phyloP scores from a whole-genome alignment of 2,888 invertebrate species.

The Liposcelis brunnea region DNA sequence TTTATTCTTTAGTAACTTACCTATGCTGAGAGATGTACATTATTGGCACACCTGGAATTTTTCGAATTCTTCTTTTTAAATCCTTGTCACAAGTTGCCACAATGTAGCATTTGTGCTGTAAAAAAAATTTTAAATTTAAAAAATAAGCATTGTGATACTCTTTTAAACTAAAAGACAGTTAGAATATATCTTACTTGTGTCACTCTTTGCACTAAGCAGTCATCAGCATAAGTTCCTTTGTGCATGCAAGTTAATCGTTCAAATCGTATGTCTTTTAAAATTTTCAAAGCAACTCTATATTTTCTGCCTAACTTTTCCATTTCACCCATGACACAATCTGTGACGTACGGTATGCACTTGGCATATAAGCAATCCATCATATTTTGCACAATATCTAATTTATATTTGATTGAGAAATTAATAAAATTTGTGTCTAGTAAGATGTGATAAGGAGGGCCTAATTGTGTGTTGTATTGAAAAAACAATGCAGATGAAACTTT shows the following conservation, averaged over 20 bases:
- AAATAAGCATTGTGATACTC: not conserved
- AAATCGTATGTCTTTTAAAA: slow-evolving; percentile 88
- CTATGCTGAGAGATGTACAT: slow-evolving; percentile 90
- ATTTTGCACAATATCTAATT: slow-evolving; percentile 86
- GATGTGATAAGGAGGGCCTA: slow-evolving; percentile 96
- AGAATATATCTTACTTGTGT: slow-evolving; percentile 40
- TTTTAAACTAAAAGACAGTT: not conserved
- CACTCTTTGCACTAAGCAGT: slow-evolving; percentile 89
- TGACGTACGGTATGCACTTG: slow-evolving; percentile 89
- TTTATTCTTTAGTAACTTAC: slow-evolving; percentile 17
- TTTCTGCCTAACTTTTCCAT: slow-evolving; percentile 92
- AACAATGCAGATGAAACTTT: slow-evolving; percentile 86
- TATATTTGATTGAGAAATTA: slow-evolving; percentile 95
- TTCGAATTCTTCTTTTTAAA: slow-evolving; percentile 82
- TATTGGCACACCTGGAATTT: slow-evolving; percentile 97
- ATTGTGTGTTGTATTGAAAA: slow-evolving; percentile 92
- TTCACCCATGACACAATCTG: slow-evolving; percentile 95
- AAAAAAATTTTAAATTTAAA: slow-evolving; percentile 13
- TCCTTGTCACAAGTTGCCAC: slow-evolving; percentile 99
- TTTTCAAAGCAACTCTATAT: slow-evolving; percentile 83
- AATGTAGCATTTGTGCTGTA: slow-evolving; percentile 94
- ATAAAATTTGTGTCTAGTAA: slow-evolving; percentile 96
- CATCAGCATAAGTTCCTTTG: slow-evolving; percentile 98
- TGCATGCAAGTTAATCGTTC: slow-evolving; percentile 85
- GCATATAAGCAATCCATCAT: slow-evolving; percentile 99